phyloP scores from a whole-genome alignment of 2,888 invertebrate species.

The Protonemura montana region DNA sequence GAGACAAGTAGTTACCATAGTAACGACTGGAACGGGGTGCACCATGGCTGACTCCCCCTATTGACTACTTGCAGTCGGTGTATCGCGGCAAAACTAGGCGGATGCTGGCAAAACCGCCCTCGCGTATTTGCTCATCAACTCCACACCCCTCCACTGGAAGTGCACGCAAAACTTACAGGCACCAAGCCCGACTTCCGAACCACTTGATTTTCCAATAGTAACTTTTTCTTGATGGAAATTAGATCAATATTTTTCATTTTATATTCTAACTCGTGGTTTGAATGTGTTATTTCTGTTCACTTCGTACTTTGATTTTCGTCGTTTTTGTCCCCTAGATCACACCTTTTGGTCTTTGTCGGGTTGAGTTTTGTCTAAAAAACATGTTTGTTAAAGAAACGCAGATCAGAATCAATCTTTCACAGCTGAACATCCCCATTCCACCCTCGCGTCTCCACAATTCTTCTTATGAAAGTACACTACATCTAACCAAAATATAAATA shows the following conservation, averaged over 20 bases:
- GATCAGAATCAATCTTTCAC: too few species aligned
- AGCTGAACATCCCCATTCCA: too few species aligned
- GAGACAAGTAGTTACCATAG: constrained; percentile 12
- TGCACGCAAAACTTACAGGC: too few species aligned
- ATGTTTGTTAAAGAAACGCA: too few species aligned
- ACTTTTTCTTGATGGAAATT: not conserved
- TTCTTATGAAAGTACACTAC: too few species aligned
- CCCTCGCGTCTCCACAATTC: too few species aligned
- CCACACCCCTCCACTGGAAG: not conserved
- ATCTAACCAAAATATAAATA: too few species aligned
- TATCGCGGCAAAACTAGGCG: not conserved
- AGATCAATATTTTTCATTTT: not conserved
- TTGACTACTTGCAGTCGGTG: too few species aligned
- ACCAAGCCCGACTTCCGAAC: too few species aligned
- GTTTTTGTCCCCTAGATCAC: not conserved
- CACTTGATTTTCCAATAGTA: not conserved
- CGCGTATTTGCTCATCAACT: not conserved
- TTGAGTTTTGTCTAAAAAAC: not conserved
- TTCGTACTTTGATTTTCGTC: not conserved
- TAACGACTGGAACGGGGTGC: not conserved
- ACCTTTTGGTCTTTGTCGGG: not conserved
- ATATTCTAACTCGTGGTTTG: not conserved
- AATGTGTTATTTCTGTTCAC: not conserved
- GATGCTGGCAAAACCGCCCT: not conserved
- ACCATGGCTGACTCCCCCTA: not conserved